Percentiles rank a stretch among this genome's conserved stretches.
Evolutionary conservation across 2,113 vertebrate species (phyloP).

Genomic region (Melanotaenia duboulayi): DNA sequence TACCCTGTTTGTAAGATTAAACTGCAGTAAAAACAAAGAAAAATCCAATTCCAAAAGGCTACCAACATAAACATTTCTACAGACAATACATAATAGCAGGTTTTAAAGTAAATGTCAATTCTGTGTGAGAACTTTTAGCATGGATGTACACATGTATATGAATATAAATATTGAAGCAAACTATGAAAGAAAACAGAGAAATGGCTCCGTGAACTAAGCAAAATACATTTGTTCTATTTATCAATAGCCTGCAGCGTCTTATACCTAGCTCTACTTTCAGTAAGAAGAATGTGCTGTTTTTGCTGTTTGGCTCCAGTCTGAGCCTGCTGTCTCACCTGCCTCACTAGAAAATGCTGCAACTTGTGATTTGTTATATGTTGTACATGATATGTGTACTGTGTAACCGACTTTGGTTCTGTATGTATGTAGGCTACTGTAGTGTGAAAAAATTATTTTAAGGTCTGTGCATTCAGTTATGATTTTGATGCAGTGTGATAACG

Average conservation of each 20-base stretch:
- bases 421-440: neutral
- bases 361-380: neutral
- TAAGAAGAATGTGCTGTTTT: neutral
- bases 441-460: neutral
- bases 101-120: neutral
- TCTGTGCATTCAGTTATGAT: no score
- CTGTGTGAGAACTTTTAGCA: neutral
- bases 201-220: neutral
- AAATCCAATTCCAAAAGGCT: neutral
- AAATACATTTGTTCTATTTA: neutral
- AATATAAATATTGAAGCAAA: neutral
- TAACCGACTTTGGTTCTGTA: neutral
- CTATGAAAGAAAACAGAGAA: neutral
- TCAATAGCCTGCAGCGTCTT: constrained; percentile 17
- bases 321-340: neutral
- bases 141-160: neutral
- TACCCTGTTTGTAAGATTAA: no score
- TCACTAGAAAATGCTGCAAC: neutral
- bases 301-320: neutral
- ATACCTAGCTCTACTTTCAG: constrained; percentile 6
- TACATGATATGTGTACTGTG: neutral
- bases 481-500: no score
- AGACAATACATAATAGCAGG: neutral
- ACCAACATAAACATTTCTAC: neutral
- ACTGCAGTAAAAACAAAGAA: neutral